Base-by-base conservation (phyloP, 1,140 invertebrate species). In the Drosophila sturtevanti region DNA sequence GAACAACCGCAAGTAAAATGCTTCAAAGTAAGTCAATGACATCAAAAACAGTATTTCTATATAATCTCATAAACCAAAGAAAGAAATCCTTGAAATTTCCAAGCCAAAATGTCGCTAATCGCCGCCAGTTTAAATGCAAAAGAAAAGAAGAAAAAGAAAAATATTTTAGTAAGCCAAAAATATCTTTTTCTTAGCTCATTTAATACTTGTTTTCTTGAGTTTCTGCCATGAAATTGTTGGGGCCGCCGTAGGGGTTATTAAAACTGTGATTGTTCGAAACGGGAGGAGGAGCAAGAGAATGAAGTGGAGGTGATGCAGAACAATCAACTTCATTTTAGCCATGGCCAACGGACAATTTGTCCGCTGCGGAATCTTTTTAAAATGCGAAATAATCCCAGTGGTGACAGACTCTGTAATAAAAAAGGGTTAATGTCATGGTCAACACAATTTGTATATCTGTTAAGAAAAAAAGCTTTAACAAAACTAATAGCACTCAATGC, bases 191-290 rank as follows among this genome's bases (percentile, higher is more conserved):
- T 56, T 56, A 11, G 24, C 31, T n/a, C 24, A 31, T 52, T 37
- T 70, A 58, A 18, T 70, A 58, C 63, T 65, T 63, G 62, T 52
- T 54, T 59, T 12, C 56, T 4, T 55, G 7, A 10, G 37, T 48
- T 64, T 48, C 35, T 27, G 14, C 6, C 14, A 44, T 44, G 38
- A 44, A 44, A 44, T 48, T 38, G 48, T 63, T 52, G 61, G 35
- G 44, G 34, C 44, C 59, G 38, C 35, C 38, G 41, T 63, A 41
- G 11, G 55, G 74, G 55, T 79, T 82, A 82, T 79, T 84, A 79
- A 82, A 84, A 72, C 62, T 73, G 62, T 59, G 68, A 79, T 82
- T 79, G 54, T 62, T 63, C 27, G 67, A 58, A 44, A 41, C 52
- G 61, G 60, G 60, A 16, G 10, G 38, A 37, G 10, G 51, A 41